A percentile compares a stretch with the other conserved stretches of the same genome.
Conservation (phyloP, 2,888 invertebrate genomes). For the Stramonita haemastoma region DNA sequence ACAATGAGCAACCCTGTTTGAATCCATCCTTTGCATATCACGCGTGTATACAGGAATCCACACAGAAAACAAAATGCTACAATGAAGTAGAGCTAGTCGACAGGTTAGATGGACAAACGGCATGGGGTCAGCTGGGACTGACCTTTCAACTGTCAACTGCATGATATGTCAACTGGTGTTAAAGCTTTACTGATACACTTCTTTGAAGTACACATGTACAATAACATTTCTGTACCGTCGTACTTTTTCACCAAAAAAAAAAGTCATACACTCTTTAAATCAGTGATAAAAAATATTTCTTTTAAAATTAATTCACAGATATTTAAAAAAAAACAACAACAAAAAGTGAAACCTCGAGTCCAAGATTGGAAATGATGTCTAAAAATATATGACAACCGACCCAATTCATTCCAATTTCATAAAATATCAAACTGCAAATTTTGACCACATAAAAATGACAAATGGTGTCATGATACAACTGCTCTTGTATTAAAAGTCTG, state of each 20-base stretch:
- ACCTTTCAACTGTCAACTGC: slow-evolving; percentile 7
- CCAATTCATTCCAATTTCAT: not conserved
- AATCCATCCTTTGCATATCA: slow-evolving; percentile 18
- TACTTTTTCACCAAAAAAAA: not conserved
- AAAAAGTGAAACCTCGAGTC: not conserved
- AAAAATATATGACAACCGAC: slow-evolving; percentile 9
- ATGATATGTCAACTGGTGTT: slow-evolving; percentile 29
- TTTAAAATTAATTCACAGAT: not conserved
- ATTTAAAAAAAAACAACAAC: not conserved
- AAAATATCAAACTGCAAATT: not conserved
- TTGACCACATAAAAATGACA: not conserved
- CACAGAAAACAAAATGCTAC: too few relatives aligned
- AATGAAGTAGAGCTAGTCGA: not conserved
- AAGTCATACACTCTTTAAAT: not conserved
- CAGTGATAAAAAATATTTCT: not conserved
- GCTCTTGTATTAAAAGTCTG: not conserved
- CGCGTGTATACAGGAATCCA: not conserved
- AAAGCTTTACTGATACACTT: slow-evolving; percentile 20
- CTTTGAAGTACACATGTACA: not conserved
- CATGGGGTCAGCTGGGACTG: not conserved
- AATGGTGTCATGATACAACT: not conserved
- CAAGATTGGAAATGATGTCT: not conserved
- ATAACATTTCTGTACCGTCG: too few relatives aligned
- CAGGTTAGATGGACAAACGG: not conserved
- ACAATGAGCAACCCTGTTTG: slow-evolving; percentile 15